These are phyloP conservation scores for Cyaniris semiargus DNA, from an alignment of 2,888 invertebrate species.

Conservation along the genomic window DNA sequence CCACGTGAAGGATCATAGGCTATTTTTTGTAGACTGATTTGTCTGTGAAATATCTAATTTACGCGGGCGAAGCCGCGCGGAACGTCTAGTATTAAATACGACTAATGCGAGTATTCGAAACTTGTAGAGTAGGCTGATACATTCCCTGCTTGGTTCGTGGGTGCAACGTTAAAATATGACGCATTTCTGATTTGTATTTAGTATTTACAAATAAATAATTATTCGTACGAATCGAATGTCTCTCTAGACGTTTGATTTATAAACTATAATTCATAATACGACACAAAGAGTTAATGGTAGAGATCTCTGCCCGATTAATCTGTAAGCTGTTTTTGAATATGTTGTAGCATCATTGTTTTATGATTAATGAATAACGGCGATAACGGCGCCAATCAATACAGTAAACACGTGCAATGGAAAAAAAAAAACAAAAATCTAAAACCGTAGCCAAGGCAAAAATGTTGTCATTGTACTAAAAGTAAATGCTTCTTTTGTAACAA, in stretches of 20 bases:
- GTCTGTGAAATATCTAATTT: too few relatives aligned
- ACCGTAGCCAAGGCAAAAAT: not conserved
- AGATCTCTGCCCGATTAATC: not conserved
- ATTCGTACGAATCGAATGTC: not conserved
- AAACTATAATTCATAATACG: not conserved
- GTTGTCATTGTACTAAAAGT: not conserved
- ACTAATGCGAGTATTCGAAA: not conserved
- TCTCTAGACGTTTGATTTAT: not conserved
- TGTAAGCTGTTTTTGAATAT: not conserved
- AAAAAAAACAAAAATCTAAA: not conserved
- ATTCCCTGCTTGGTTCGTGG: constrained; percentile 1
- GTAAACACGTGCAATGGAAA: not conserved
- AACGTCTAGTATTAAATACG: not conserved
- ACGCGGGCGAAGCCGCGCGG: too few relatives aligned
- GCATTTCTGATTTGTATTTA: constrained; percentile 8
- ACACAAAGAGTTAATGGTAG: not conserved
- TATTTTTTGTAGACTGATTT: too few relatives aligned
- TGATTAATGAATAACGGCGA: not conserved
- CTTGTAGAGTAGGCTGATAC: not conserved
- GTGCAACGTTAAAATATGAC: not conserved
- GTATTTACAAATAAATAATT: not conserved
- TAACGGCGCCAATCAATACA: not conserved
- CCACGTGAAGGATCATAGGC: too few relatives aligned
- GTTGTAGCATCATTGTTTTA: not conserved
- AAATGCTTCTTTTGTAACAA: not conserved